These are phyloP conservation scores for Rhabdornis inornatus DNA, from an alignment of 2,113 vertebrate species.

Conservation along the genomic window DNA sequence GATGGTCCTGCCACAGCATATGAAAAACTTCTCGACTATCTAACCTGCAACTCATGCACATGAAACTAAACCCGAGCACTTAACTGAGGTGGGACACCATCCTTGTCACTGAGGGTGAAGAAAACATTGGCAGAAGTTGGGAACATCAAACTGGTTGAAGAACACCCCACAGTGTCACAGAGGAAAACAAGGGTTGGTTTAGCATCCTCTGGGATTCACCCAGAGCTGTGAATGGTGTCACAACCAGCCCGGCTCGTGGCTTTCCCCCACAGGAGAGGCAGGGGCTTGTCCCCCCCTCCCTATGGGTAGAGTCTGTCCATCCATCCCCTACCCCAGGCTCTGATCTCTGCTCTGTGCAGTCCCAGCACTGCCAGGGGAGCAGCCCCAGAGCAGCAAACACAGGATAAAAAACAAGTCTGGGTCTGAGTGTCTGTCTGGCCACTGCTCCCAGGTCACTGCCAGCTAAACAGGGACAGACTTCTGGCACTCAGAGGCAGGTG, in stretches of 20 bases:
- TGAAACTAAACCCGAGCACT: background rate
- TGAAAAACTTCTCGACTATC: rapidly evolving
- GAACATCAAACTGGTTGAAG: background rate
- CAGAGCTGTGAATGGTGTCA: rapidly evolving
- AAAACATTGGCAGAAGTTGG: background rate
- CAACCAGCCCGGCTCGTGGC: background rate
- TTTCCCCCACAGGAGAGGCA: rapidly evolving
- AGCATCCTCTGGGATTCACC: background rate
- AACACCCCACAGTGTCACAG: background rate
- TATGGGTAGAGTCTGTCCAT: rapidly evolving
- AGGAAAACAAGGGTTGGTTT: background rate
- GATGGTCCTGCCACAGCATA: rapidly evolving
- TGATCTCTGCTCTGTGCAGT: rapidly evolving
- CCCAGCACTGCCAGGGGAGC: background rate
- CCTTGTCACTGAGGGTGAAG: background rate
- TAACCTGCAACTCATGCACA: background rate
- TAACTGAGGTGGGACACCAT: background rate
- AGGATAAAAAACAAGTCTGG: background rate
- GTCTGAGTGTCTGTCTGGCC: conserved; percentile 5
- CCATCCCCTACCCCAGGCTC: background rate
- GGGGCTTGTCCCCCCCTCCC: background rate
- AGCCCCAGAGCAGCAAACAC: background rate
- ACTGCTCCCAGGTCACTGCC: background rate
- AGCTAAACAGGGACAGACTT: conserved; percentile 18
- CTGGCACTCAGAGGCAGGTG: background rate